A percentile compares a stretch with the other conserved stretches of the same genome.
phyloP scores from a whole-genome alignment of 2,797 vertebrate species.

The Dermochelys coriacea region DNA sequence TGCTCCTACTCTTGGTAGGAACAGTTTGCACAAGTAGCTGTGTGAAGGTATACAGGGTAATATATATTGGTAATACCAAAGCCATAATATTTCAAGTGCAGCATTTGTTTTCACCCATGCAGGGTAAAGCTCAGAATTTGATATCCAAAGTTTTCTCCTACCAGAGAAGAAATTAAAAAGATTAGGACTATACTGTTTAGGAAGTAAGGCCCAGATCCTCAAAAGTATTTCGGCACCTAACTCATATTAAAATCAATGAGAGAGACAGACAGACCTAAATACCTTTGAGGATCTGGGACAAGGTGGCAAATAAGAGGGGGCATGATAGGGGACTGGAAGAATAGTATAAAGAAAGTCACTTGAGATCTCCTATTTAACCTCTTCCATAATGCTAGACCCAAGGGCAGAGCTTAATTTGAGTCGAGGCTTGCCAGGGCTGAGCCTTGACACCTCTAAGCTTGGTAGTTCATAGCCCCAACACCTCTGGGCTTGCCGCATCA shows the following conservation, averaged over 20 bases:
- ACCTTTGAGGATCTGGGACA: too few relatives aligned
- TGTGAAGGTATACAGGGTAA: not conserved
- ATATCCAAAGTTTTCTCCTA: not conserved
- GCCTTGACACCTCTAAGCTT: too few relatives aligned
- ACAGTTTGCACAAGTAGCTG: not conserved
- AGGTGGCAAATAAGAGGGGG: not conserved
- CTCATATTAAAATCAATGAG: too few relatives aligned
- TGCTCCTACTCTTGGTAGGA: not conserved
- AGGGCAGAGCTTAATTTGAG: too few relatives aligned
- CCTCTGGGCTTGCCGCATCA: too few relatives aligned
- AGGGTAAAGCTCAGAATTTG: not conserved
- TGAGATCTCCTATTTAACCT: not conserved
- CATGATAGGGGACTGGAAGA: not conserved
- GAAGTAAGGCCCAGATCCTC: too few relatives aligned
- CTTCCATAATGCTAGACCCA: not conserved
- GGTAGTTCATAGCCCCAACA: too few relatives aligned
- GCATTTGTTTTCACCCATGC: not conserved
- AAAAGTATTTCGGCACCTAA: too few relatives aligned
- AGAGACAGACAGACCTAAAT: too few relatives aligned
- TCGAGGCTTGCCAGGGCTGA: too few relatives aligned
- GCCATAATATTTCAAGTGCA: not conserved
- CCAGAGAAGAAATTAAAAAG: not conserved
- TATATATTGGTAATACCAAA: not conserved
- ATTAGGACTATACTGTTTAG: not conserved
- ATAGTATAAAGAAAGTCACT: not conserved